phyloP scores from a whole-genome alignment of 2,113 vertebrate genomes.

The Turdus rufiventris region DNA sequence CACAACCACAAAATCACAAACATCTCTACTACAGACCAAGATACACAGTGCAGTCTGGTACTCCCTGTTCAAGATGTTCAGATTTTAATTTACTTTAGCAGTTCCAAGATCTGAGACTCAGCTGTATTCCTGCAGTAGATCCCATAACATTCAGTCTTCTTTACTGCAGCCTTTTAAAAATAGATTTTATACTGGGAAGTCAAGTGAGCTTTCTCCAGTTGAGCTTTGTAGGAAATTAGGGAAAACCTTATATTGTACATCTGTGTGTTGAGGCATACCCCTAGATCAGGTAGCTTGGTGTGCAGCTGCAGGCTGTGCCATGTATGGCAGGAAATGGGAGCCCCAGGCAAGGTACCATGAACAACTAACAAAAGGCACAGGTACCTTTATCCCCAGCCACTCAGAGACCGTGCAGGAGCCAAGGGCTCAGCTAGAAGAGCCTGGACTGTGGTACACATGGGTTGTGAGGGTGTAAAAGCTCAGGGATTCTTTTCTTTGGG shows the following conservation, averaged over 20 bases:
- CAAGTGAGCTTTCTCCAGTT: background rate
- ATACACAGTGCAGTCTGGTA: background rate
- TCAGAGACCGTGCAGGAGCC: rapidly evolving
- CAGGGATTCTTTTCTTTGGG: background rate
- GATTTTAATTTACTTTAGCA: background rate
- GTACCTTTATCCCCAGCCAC: background rate
- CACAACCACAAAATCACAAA: background rate
- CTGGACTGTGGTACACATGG: background rate
- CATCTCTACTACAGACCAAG: background rate
- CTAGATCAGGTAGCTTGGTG: background rate
- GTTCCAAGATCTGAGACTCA: background rate
- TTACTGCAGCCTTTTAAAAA: background rate
- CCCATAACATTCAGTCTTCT: background rate
- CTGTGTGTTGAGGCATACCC: background rate
- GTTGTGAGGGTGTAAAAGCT: background rate
- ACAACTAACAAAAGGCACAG: background rate
- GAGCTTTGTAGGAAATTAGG: background rate
- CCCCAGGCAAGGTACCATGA: background rate
- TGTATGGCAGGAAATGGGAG: background rate
- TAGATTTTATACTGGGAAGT: background rate
- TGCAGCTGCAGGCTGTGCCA: background rate
- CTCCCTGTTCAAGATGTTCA: background rate
- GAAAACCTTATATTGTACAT: background rate
- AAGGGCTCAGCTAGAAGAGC: background rate
- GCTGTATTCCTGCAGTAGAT: background rate